Evolutionary conservation across 2,888 invertebrate genomes (phyloP).

Genomic region (Platerodrilus igneus): DNA sequence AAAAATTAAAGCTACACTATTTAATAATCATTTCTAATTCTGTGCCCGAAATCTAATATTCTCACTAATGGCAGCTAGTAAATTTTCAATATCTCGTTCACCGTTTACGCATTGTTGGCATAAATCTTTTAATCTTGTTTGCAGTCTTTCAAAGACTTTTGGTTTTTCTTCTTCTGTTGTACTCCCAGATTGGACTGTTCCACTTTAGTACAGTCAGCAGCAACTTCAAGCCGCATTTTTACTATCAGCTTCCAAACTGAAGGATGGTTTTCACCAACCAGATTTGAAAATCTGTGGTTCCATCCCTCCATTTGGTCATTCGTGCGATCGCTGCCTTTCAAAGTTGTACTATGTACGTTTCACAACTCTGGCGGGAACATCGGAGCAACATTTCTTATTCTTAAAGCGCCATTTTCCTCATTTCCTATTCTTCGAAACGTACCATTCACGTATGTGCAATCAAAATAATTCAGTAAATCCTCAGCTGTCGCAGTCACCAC

Average conservation of each 20-base stretch:
- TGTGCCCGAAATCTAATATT: constrained; percentile 5
- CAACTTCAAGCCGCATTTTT: constrained; percentile 6
- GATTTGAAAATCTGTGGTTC: constrained; percentile 7
- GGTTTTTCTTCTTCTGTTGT: constrained; percentile 5
- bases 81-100: not conserved
- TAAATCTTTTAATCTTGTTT: constrained; percentile 1
- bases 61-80: constrained; percentile 1
- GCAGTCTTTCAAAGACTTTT: not conserved
- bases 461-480: no score
- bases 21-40: no score
- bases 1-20: no score
- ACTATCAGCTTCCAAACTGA: not conserved
- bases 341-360: constrained; percentile 5
- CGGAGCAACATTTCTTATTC: no score
- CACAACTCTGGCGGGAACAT: constrained; percentile 3
- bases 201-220: constrained; percentile 2
- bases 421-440: constrained; percentile 1
- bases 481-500: no score
- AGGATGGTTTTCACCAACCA: constrained; percentile 6
- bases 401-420: not conserved
- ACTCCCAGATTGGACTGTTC: constrained; percentile 1
- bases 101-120: constrained; percentile 3
- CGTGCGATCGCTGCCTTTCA: constrained; percentile 1
- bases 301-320: constrained; percentile 7
- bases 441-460: no score